Evolutionary conservation across 2,797 vertebrate genomes (phyloP), one percentile per base, ranked within the genome.

Genomic region (Schizopygopsis malacanthus): DNA sequence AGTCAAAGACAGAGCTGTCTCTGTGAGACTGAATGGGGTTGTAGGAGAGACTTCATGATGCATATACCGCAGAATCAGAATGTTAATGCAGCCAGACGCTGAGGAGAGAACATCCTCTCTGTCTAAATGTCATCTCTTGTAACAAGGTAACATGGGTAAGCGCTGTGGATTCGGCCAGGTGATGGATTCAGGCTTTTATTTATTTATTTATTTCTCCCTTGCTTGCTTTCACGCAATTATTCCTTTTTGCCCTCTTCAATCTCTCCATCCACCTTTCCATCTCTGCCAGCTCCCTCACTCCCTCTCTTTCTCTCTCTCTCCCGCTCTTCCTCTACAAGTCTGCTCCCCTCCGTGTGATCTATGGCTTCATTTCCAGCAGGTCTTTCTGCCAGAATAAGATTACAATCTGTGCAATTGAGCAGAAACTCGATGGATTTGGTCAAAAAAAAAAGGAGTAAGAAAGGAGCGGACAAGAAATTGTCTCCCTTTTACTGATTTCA

Each of bases 321-420:
- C 33, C 87, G 3, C 63, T 43, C 77, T 79, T 65, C 50, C 83
- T 79, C 79, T 75, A 87, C 89, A 86, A 88, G 88, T 87, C 83
- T 85, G 85, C 91, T 81, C 88, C 91, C 93, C 92, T 92, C 92
- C 89, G 90, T 82, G 91, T 95, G 94, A 95, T 95, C 92, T 95
- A 96, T 94, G 93, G 93, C 94, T 95, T 93, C 73, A 95, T 95
- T 95, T 95, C 91, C 92, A 92, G 77, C 91, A 86, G 52, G 89
- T 90, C 87, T 82, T 87, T 78, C 86, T 93, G 82, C 90, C 85
- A 90, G 91, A 94, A 94, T 91, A 88, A 92, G 92, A 95, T 94
- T 93, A 93, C 90, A 94, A 94, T 94, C 92, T 91, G 93, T 90
- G 92, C 93, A 93, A 92, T 92, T 93, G 93, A 92, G 92, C 85